phyloP scores from a whole-genome alignment of 2,888 invertebrate species.

The Apamea anceps region DNA sequence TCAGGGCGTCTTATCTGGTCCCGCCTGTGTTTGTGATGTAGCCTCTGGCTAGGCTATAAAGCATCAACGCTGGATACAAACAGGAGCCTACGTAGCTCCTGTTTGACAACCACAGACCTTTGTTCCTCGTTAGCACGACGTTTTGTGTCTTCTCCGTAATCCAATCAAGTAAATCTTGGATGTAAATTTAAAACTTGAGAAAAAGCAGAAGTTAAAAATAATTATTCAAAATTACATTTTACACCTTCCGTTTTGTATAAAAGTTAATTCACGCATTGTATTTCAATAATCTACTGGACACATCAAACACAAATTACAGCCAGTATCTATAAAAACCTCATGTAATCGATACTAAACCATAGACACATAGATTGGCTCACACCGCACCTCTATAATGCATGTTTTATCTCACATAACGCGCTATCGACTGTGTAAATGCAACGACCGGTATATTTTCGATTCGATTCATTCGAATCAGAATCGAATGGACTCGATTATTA shows the following conservation, averaged over 20 bases:
- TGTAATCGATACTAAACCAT: conserved; percentile 64
- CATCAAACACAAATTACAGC: conserved; percentile 45
- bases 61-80: not conserved
- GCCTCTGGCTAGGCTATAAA: not conserved
- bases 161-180: not conserved
- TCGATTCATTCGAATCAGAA: conserved; percentile 79
- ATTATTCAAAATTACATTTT: conserved; percentile 14
- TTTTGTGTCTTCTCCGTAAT: not conserved
- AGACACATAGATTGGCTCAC: conserved; percentile 47
- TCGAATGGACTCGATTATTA: conserved; percentile 79
- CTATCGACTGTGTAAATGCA: conserved; percentile 75
- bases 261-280: conserved; percentile 40
- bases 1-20: conserved; percentile 32
- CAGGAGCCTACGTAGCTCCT: conserved; percentile 20
- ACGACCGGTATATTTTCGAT: conserved; percentile 75
- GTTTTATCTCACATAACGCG: conserved; percentile 71
- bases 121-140: not conserved
- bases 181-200: not conserved
- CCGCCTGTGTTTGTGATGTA: conserved; percentile 13
- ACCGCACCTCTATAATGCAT: conserved; percentile 60
- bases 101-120: not conserved
- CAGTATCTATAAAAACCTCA: conserved; percentile 47
- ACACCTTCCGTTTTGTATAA: conserved; percentile 37
- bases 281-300: conserved; percentile 44
- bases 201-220: conserved; percentile 3